Conservation (phyloP, 2,113 vertebrate species). For the Azemiops feae region DNA sequence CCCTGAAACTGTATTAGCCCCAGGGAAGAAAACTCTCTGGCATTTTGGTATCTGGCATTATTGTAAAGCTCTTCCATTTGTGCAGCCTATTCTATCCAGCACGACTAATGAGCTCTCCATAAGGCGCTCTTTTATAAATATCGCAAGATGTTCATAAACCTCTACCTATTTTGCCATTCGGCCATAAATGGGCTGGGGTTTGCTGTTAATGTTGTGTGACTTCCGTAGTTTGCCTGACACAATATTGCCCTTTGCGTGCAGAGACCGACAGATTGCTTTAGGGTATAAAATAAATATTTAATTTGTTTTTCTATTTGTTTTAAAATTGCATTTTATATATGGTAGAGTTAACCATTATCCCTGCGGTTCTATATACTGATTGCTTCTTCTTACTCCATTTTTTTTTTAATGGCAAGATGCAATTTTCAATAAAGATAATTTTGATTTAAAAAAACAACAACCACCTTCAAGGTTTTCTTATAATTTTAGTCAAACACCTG, state of each 20-base stretch:
- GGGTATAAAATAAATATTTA: constrained; percentile 64
- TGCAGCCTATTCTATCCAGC: neutral
- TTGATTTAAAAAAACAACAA: neutral
- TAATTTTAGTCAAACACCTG: neutral
- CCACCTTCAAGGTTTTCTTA: neutral
- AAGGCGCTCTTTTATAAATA: neutral
- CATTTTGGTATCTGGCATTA: neutral
- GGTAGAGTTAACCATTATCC: constrained; percentile 4
- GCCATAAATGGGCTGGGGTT: constrained; percentile 8
- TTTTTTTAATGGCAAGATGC: neutral
- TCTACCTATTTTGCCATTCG: constrained; percentile 12
- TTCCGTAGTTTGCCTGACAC: constrained; percentile 38
- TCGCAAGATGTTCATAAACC: constrained; percentile 5
- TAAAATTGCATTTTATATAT: constrained; percentile 16
- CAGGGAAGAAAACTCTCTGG: neutral
- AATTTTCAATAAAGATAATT: neutral
- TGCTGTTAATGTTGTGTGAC: constrained; percentile 16
- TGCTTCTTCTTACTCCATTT: neutral
- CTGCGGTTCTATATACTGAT: neutral
- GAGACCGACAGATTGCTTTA: constrained; percentile 37
- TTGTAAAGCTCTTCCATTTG: neutral
- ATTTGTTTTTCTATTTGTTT: constrained; percentile 25
- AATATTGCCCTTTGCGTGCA: constrained; percentile 22
- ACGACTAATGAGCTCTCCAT: neutral
- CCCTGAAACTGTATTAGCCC: neutral